A percentile compares a stretch with the other conserved stretches of the same genome.
These are phyloP conservation scores for Bubo blakistoni DNA, from an alignment of 2,113 vertebrate species.

Conservation along the genomic window DNA sequence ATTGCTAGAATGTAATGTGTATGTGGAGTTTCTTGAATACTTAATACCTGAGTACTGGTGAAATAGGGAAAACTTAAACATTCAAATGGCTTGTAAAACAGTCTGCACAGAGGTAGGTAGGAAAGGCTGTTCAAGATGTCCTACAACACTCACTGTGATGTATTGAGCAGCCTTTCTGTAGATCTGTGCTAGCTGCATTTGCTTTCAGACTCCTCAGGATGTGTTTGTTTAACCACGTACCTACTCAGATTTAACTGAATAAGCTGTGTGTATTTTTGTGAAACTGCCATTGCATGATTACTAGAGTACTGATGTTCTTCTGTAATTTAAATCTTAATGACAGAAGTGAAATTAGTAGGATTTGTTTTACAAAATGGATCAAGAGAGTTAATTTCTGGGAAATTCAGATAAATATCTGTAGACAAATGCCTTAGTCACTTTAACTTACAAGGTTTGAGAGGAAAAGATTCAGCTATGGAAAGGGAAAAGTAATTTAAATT, in stretches of 20 bases:
- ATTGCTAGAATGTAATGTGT: fast-evolving
- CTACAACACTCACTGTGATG: neutral
- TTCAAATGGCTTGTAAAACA: neutral
- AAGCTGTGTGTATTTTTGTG: neutral
- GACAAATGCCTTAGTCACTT: neutral
- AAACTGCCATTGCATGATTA: neutral
- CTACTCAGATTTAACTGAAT: neutral
- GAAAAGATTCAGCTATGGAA: neutral
- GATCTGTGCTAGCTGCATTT: neutral
- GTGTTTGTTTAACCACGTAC: neutral
- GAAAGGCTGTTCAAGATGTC: neutral
- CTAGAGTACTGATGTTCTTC: neutral
- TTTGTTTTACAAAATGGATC: neutral
- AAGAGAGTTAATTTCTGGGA: neutral
- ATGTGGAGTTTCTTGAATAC: neutral
- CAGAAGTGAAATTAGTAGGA: neutral
- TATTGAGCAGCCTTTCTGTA: neutral
- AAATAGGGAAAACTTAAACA: neutral
- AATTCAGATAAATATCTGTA: neutral
- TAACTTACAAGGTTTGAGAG: fast-evolving
- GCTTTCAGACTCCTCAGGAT: neutral
- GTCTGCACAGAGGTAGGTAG: neutral
- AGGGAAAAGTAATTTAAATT: neutral
- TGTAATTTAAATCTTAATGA: neutral
- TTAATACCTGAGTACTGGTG: neutral